Base-by-base conservation (phyloP, 2,113 vertebrate species). In the Coturnix japonica region DNA sequence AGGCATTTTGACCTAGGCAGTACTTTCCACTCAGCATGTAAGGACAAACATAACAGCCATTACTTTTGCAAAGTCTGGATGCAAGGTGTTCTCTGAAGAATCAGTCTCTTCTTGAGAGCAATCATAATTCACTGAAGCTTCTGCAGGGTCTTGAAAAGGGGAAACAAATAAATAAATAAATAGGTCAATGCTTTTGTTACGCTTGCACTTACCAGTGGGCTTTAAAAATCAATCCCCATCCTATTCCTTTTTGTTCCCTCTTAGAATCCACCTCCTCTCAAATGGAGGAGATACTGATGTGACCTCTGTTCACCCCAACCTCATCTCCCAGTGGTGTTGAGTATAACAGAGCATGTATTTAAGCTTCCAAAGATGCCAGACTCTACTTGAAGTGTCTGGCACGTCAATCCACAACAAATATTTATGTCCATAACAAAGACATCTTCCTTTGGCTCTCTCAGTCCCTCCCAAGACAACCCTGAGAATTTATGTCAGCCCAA, bases 11-110 rank as follows among this genome's bases (percentile, higher is more conserved):
- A 80, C 49, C 35, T 31, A 71, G 15, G 26, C 19, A 70, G 2
- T 7, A 43, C 30, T 85, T 76, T 67, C 44, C 37, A 71, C 17
- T 67, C 73, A 49, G 65, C 9, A 21, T 46, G 31, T 81, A 60
- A 87, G 92, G 59, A 46, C 35, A 91, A 94, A 82, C 2, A 39
- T 19, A 77, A 88, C 15, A 65, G 86, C 60, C 43, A 65, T 97
- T 97, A 99, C 99, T 98, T 99, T 99, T 60, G 98, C 76, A 2
- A 99, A 98, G 94, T 99, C 99, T 61, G 98, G 98, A 93, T 99
- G 98, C 78, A 98, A 98, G 94, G 96, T 96, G 23, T 98, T 99
- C 84, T 99, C 99, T 65, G 98, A 97, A 33, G 96, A 94, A 90
- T 99, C 99, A 33, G 97, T 97, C 85, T 98, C 98, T 73, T 99